Conservation (phyloP, 2,797 vertebrate genomes). For the Lutjanus argentimaculatus region DNA sequence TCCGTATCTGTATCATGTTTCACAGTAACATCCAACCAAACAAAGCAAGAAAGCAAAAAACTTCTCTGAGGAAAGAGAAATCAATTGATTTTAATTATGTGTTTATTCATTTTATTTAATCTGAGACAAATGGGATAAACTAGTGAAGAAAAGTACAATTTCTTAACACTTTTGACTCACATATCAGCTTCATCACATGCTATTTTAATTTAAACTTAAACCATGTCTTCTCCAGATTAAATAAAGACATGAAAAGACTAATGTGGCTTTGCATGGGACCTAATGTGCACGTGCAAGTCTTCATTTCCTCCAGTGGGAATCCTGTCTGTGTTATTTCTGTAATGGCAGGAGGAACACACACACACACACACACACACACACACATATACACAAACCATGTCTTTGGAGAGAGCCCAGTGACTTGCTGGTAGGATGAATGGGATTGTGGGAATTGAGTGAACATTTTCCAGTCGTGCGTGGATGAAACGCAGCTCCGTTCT, state of each 20-base stretch:
- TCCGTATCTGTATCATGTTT: background rate
- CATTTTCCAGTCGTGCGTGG: constrained; percentile 27
- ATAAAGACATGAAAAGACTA: background rate
- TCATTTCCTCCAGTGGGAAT: constrained; percentile 24
- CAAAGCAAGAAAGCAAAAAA: background rate
- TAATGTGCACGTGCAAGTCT: background rate
- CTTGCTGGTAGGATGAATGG: constrained; percentile 33
- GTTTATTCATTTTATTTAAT: background rate
- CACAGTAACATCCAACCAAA: background rate
- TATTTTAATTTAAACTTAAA: background rate
- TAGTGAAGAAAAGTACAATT: background rate
- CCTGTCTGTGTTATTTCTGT: constrained; percentile 40
- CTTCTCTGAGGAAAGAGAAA: background rate
- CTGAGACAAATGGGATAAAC: background rate
- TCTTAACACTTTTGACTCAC: background rate
- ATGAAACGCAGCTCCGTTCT: constrained; percentile 21
- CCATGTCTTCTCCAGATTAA: background rate
- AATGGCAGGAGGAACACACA: background rate
- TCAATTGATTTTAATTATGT: background rate
- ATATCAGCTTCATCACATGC: no score
- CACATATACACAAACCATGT: background rate
- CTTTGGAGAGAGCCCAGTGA: constrained; percentile 14
- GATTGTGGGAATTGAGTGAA: constrained; percentile 39
- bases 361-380: background rate
- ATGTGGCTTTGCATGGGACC: constrained; percentile 18